Base-by-base conservation (phyloP, 2,797 vertebrate species). In the Neopelma chrysocephalum region DNA sequence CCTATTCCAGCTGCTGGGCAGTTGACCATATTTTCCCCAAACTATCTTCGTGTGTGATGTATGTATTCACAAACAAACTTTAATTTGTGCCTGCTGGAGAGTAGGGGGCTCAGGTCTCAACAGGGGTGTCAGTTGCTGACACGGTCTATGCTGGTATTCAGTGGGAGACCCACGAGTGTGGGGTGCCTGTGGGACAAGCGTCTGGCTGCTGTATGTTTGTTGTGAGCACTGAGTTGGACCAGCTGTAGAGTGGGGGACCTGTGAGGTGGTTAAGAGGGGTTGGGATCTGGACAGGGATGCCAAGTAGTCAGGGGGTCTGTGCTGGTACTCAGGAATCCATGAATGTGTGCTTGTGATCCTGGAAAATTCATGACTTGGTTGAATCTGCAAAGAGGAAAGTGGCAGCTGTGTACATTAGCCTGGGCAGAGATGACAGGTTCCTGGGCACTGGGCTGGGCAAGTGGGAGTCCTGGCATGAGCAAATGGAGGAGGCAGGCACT, bases 151-250 rank as follows among this genome's bases (percentile, higher is more conserved):
- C 23, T 64, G 60, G 8, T 34, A 11, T 29, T 29, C 14, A 1
- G 2, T 18, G 17, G 12, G 18, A 47, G 7, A 32, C 17, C 8
- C 3, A 5, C 0, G 1, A 45, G 5, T 48, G 25, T 62, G 11
- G 1, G 2, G 12, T 65, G 51, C 15, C 29, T 3, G 0, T 38
- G 16, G 20, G 47, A 43, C 7, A 10, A 48, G 14, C 16, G 10
- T 53, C 15, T 29, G 23, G 42, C 23, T 42, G 26, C 15, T 82
- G 32, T 4, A 1, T 3, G 1, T 34, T 73, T 70, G 19, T 25
- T 69, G 21, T 0, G 8, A 82, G 27, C 16, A 7, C 4, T 48
- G 47, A 60, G 45, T 7, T 73, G 31, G 19, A 50, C 26, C 10
- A 72, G 3, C 3, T 0, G 1, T 23, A 60, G 3, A 76, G 20